These are phyloP conservation scores for Ia io DNA, from an alignment of 2,113 vertebrate genomes.

Conservation along the genomic window DNA sequence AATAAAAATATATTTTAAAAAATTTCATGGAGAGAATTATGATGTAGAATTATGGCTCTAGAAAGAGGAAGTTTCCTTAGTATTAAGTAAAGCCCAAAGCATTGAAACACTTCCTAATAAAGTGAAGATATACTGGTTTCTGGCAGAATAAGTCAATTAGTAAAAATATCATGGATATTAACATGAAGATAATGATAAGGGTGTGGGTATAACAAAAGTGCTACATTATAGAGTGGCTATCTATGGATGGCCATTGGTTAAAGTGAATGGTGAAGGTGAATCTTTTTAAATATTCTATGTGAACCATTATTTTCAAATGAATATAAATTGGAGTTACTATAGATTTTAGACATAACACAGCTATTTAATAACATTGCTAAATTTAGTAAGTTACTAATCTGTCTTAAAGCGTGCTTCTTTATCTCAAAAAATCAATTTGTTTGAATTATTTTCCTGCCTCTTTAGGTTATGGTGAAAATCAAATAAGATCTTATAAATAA, in stretches of 20 bases:
- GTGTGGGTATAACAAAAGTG: background rate
- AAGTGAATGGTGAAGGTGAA: background rate
- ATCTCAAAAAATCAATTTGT: background rate
- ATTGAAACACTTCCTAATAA: background rate
- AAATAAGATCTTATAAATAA: background rate
- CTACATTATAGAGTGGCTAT: background rate
- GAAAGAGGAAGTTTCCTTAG: background rate
- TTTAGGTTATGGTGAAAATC: background rate
- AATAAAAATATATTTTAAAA: too few relatives aligned
- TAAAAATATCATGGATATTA: background rate
- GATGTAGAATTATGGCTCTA: background rate
- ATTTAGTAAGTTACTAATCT: background rate
- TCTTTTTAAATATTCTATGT: background rate
- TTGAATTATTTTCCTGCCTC: background rate
- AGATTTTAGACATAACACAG: background rate
- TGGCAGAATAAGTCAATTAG: background rate
- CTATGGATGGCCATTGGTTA: background rate
- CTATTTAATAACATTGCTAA: background rate
- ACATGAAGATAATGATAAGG: background rate
- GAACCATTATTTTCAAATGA: background rate
- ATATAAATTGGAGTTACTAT: background rate
- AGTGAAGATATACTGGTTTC: background rate
- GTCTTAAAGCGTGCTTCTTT: background rate
- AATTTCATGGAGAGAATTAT: background rate
- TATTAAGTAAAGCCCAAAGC: background rate